phyloP scores from a whole-genome alignment of 2,113 vertebrate species.

The Morphnarchus princeps region DNA sequence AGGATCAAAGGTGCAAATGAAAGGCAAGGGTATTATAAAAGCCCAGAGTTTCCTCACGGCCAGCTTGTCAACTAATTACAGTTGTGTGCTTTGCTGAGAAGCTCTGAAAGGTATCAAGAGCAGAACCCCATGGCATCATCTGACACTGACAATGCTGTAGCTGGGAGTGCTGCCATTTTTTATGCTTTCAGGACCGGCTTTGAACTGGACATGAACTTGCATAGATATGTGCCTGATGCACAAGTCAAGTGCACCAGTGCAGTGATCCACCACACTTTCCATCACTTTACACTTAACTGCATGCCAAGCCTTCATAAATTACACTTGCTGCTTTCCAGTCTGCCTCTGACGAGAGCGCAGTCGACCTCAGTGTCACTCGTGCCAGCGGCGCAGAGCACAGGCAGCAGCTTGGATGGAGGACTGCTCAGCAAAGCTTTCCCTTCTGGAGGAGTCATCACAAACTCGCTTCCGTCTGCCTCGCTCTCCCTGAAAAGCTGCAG shows the following conservation, averaged over 20 bases:
- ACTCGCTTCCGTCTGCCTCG: not conserved
- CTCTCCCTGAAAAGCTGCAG: not conserved
- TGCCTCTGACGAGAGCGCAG: not conserved
- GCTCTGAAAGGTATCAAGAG: slow-evolving; percentile 15
- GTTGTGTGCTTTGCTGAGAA: not conserved
- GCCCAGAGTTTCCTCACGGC: not conserved
- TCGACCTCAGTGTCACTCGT: not conserved
- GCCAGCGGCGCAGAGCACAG: not conserved
- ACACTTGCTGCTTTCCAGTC: slow-evolving; percentile 26
- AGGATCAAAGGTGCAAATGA: slow-evolving; percentile 13
- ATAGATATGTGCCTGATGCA: slow-evolving; percentile 39
- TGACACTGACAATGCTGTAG: slow-evolving; percentile 5
- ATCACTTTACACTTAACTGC: slow-evolving; percentile 65
- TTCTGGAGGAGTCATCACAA: not conserved
- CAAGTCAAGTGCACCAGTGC: slow-evolving; percentile 61
- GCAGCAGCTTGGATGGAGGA: not conserved
- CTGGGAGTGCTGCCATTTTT: slow-evolving; percentile 4
- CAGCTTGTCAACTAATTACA: slow-evolving; percentile 29
- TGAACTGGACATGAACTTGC: slow-evolving; percentile 52
- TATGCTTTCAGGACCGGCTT: slow-evolving; percentile 35
- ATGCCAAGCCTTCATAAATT: slow-evolving; percentile 62
- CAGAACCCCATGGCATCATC: slow-evolving; percentile 20
- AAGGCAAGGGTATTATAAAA: not conserved
- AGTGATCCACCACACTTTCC: slow-evolving; percentile 59
- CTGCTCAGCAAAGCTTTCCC: not conserved